phyloP scores from a whole-genome alignment of 2,113 vertebrate species.

The Sporophila hypoxantha region DNA sequence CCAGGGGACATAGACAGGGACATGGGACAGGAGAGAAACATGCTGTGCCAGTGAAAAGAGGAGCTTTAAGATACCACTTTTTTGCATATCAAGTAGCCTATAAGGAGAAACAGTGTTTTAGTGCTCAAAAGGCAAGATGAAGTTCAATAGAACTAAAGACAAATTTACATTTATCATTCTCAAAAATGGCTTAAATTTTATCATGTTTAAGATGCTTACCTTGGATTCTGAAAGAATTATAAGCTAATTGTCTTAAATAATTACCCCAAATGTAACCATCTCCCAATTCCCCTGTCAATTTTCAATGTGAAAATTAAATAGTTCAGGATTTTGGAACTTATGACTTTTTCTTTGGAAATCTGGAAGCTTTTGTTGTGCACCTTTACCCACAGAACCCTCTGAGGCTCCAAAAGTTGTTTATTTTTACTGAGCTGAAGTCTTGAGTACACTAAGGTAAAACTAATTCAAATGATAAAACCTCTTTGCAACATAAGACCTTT shows the following conservation, averaged over 20 bases:
- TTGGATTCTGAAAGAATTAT: background rate
- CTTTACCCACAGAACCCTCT: background rate
- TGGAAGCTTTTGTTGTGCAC: background rate
- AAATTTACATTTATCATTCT: background rate
- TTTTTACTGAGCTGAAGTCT: background rate
- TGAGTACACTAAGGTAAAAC: background rate
- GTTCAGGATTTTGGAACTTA: background rate
- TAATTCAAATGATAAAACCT: background rate
- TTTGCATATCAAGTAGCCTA: background rate
- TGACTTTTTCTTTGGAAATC: background rate
- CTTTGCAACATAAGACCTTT: background rate
- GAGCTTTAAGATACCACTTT: background rate
- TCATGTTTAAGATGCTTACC: background rate
- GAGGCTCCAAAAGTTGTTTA: background rate
- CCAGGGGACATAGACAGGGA: accelerated
- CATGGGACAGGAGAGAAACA: background rate
- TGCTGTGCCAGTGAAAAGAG: background rate
- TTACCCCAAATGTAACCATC: background rate
- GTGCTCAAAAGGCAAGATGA: background rate
- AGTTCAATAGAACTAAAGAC: background rate
- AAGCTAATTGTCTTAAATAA: background rate
- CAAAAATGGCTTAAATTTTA: background rate
- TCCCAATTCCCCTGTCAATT: background rate
- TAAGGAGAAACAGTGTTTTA: background rate
- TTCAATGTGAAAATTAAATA: background rate